Evolutionary conservation across 2,888 invertebrate species (phyloP), one percentile per base, ranked within the genome.

Genomic region (Hyposoter dolosus): DNA sequence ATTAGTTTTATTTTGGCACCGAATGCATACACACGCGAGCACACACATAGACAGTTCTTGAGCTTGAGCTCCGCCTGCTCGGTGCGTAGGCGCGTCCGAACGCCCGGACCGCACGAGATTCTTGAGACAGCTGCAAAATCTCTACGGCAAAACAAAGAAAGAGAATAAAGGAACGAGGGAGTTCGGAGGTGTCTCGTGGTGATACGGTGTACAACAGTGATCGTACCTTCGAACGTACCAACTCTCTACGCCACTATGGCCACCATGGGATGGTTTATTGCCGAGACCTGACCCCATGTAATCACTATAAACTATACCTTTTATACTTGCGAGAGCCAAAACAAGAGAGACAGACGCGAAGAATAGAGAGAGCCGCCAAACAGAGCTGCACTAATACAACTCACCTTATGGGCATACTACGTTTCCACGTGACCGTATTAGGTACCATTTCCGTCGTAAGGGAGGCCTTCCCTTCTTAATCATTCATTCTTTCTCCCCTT

Each of bases 221-320:
- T 90, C 86, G 90, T 87, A 88, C 84, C 82, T 81, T 65, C 79
- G 71, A 85, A 83, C 80, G 87, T 60, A 80, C 66, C 63, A 82
- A 86, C 85, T 89, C 88, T 81, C 88, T 88, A 90, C 89, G 91
- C 91, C 89, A 92, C 92, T 90, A 91, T 90, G 93, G 91, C 93
- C 93, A 93, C 93, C 92, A 90, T 92, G 89, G 84, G 91, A 93
- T 93, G 93, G 91, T 94, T 94, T 94, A 94, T 94, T 93, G 92
- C 93, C 90, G 87, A 82, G 93, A 93, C 93, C 93, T 94, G 94
- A 94, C 93, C 93, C 92, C 93, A 92, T 93, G 93, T 93, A 94
- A 94, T 93, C 93, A 93, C 93, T 93, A 93, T 93, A 94, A 93
- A 93, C 93, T 93, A 93, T 93, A 93, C 91, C 91, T 93, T 92